These are phyloP conservation scores for Dendrocincla fuliginosa DNA, from an alignment of 2,797 vertebrate species.

Conservation along the genomic window DNA sequence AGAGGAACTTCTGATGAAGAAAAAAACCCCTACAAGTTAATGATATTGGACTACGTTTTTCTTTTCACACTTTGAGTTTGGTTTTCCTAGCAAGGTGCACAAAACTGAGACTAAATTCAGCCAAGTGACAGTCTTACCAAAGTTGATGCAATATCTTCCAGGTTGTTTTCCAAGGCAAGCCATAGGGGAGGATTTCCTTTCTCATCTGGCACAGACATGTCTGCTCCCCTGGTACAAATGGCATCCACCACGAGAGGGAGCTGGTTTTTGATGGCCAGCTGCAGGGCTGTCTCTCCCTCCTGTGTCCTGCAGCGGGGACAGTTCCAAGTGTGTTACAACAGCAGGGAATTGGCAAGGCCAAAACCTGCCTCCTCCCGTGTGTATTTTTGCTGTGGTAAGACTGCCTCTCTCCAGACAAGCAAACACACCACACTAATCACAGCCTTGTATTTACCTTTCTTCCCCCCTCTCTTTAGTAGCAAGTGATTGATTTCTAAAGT, in stretches of 20 bases:
- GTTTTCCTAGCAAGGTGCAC: background rate
- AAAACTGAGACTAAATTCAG: background rate
- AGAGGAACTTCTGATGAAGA: background rate
- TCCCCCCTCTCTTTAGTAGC: background rate
- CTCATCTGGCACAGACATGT: slow-evolving; percentile 95
- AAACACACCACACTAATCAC: background rate
- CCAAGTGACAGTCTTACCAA: slow-evolving; percentile 79
- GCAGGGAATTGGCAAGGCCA: background rate
- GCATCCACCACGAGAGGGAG: slow-evolving; percentile 97
- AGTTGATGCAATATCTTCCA: slow-evolving; percentile 97
- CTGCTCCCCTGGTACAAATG: slow-evolving; percentile 95
- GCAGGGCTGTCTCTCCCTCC: slow-evolving; percentile 94
- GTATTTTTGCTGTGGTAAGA: background rate
- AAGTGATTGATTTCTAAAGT: background rate
- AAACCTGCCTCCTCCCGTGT: accelerated
- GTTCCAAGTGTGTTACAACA: background rate
- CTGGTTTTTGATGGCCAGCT: slow-evolving; percentile 95
- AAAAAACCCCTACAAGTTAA: background rate
- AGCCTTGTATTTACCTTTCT: background rate
- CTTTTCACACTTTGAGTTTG: background rate
- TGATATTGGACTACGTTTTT: background rate
- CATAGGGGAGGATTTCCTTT: slow-evolving; percentile 93
- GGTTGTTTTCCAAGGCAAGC: slow-evolving; percentile 88
- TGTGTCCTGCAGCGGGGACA: slow-evolving; percentile 82
- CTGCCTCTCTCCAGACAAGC: background rate